phyloP scores from a whole-genome alignment of 1,140 invertebrate species.

The Planococcus citri region DNA sequence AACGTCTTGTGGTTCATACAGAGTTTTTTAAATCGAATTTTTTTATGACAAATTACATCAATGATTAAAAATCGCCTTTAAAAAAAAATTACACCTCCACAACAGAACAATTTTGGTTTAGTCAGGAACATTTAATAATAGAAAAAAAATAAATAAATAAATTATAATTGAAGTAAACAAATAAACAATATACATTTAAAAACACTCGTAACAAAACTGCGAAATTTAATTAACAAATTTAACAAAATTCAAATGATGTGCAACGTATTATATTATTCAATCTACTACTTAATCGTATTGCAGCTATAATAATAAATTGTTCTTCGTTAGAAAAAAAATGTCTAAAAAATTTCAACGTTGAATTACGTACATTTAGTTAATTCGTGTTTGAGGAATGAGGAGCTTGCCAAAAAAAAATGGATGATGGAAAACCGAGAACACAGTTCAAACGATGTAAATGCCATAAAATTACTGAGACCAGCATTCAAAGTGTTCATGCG shows the following conservation, averaged over 20 bases:
- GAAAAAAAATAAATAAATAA: constrained; percentile 5
- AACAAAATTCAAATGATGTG: neutral
- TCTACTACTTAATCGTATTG: neutral
- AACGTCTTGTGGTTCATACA: too few species aligned
- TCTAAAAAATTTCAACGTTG: neutral
- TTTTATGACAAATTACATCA: too few species aligned
- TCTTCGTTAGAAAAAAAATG: neutral
- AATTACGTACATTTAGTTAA: neutral
- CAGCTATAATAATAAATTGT: neutral
- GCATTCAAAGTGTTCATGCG: neutral
- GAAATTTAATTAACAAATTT: constrained; percentile 15
- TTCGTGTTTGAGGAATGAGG: neutral
- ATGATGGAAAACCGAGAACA: neutral
- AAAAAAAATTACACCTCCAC: neutral
- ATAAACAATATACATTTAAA: constrained; percentile 13
- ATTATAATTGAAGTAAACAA: neutral
- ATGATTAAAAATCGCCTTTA: too few species aligned
- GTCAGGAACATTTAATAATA: constrained; percentile 5
- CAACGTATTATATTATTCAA: neutral
- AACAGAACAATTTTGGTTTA: neutral
- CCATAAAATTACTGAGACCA: neutral
- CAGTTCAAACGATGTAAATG: neutral
- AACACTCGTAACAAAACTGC: constrained; percentile 9
- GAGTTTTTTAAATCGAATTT: too few species aligned
- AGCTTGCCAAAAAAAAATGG: neutral